phyloP scores from a whole-genome alignment of 2,888 invertebrate genomes.

The Crossocerus cetratus region DNA sequence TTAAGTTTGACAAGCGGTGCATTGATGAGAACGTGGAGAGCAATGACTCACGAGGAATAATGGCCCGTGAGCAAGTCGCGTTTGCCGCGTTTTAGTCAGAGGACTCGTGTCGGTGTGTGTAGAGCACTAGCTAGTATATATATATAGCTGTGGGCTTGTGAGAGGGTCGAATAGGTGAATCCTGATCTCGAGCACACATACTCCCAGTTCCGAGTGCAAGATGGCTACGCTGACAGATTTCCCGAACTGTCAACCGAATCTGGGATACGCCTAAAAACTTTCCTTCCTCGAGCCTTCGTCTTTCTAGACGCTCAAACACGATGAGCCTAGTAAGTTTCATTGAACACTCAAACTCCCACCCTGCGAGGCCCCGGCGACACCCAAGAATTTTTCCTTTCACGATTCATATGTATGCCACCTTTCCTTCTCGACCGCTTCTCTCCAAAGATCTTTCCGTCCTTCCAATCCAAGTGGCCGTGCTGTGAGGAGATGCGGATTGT shows the following conservation, averaged over 20 bases:
- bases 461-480: slow-evolving; percentile 7
- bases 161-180: slow-evolving; percentile 21
- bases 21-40: no score
- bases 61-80: no score
- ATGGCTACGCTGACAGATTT: slow-evolving; percentile 58
- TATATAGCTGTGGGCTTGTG: slow-evolving; percentile 28
- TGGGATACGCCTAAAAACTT: slow-evolving; percentile 68
- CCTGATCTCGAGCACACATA: slow-evolving; percentile 13
- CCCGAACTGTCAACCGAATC: slow-evolving; percentile 65
- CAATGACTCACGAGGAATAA: no score
- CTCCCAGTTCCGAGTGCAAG: slow-evolving; percentile 45
- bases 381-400: slow-evolving; percentile 35
- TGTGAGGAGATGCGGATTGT: no score
- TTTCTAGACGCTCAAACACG: slow-evolving; percentile 23
- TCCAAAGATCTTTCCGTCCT: slow-evolving; percentile 15
- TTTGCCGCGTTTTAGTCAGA: slow-evolving; percentile 3
- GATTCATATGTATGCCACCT: slow-evolving; percentile 53
- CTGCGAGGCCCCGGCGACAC: no score
- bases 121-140: slow-evolving; percentile 23
- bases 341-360: no score
- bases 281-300: slow-evolving; percentile 23
- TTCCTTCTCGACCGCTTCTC: slow-evolving; percentile 40
- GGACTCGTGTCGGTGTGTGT: not conserved
- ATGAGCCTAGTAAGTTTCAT: slow-evolving; percentile 41
- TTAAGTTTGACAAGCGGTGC: no score